Percentiles rank a stretch among this genome's conserved stretches.
These are phyloP conservation scores for Limenitis camilla DNA, from an alignment of 2,888 invertebrate genomes.

Conservation along the genomic window DNA sequence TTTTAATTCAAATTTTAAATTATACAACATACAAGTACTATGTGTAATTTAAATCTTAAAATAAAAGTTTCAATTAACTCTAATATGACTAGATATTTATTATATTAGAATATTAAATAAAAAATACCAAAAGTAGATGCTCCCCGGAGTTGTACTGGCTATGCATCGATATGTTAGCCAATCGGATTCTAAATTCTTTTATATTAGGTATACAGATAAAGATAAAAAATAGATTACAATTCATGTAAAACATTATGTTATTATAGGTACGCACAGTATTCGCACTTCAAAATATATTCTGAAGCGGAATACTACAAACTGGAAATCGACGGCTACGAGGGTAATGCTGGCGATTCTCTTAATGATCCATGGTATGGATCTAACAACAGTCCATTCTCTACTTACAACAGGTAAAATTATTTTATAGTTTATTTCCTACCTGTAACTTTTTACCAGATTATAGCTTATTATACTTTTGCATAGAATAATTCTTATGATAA, in stretches of 20 bases:
- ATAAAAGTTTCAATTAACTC: too few relatives aligned
- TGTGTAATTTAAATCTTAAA: too few relatives aligned
- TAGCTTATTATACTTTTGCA: too few relatives aligned
- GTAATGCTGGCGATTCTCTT: conserved; percentile 91
- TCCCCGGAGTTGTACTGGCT: too few relatives aligned
- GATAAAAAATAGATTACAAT: too few relatives aligned
- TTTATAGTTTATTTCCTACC: not conserved
- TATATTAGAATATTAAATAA: too few relatives aligned
- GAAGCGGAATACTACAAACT: conserved; percentile 93
- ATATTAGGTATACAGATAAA: not conserved
- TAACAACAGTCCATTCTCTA: conserved; percentile 94
- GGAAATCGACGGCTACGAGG: conserved; percentile 93
- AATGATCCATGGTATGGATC: conserved; percentile 96
- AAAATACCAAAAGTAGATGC: too few relatives aligned
- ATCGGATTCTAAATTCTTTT: too few relatives aligned
- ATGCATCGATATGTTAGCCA: too few relatives aligned
- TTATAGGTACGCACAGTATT: conserved; percentile 88
- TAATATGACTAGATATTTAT: too few relatives aligned
- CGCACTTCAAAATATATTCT: conserved; percentile 93
- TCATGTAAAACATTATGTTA: not conserved
- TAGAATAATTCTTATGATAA: too few relatives aligned
- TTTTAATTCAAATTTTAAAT: not conserved
- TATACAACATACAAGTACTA: too few relatives aligned
- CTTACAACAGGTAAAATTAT: conserved; percentile 83
- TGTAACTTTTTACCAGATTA: not conserved